These are phyloP conservation scores for Hirtodrosophila confusa DNA, from an alignment of 2,888 invertebrate species.

Conservation along the genomic window DNA sequence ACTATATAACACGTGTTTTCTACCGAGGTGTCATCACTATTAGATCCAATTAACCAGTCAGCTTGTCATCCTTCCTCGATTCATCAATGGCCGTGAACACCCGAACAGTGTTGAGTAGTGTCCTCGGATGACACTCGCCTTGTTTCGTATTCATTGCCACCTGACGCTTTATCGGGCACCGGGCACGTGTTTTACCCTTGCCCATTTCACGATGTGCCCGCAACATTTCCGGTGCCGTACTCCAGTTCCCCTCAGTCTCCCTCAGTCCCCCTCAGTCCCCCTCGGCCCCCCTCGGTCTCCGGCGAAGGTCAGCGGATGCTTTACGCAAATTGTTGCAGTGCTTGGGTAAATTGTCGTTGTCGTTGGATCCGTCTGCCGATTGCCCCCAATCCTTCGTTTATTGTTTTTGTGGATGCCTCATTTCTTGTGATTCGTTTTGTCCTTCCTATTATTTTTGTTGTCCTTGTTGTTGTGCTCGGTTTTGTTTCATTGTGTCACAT, in stretches of 20 bases:
- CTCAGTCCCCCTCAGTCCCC: neutral
- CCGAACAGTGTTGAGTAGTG: no score
- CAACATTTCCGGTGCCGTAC: slow-evolving; percentile 44
- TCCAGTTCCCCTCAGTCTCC: neutral
- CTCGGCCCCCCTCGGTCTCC: no score
- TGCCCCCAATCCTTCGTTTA: slow-evolving; percentile 22
- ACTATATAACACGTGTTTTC: no score
- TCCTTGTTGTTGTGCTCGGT: slow-evolving; percentile 3
- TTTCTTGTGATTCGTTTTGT: slow-evolving; percentile 35
- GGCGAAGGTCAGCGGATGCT: slow-evolving; percentile 51
- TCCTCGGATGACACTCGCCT: slow-evolving; percentile 25
- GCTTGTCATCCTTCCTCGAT: no score
- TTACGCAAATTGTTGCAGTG: slow-evolving; percentile 48
- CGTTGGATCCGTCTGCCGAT: slow-evolving; percentile 4
- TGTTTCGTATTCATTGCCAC: slow-evolving; percentile 55
- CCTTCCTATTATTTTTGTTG: neutral
- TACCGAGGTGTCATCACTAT: no score
- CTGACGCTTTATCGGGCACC: slow-evolving; percentile 51
- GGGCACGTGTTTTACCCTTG: slow-evolving; percentile 41
- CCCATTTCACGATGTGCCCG: slow-evolving; percentile 46
- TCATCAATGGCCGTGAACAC: no score
- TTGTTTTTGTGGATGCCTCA: slow-evolving; percentile 36
- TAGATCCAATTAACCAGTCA: no score
- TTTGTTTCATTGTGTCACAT: slow-evolving; percentile 38
- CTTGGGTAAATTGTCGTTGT: slow-evolving; percentile 8